A percentile compares a stretch with the other conserved stretches of the same genome.
These are phyloP conservation scores for Lamprotornis superbus DNA, from an alignment of 2,113 vertebrate species.

Conservation along the genomic window DNA sequence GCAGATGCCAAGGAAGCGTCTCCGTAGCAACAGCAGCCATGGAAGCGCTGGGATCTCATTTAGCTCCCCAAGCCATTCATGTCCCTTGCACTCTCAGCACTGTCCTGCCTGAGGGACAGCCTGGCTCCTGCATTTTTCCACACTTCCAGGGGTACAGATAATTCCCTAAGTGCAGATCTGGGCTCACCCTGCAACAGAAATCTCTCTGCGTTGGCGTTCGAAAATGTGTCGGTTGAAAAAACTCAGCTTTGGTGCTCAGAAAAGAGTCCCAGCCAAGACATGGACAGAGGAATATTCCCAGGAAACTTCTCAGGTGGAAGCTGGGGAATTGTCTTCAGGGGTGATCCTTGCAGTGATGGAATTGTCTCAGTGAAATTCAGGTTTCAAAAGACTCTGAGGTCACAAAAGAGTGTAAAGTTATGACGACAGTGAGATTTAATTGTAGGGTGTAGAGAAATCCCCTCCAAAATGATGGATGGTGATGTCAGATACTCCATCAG, in stretches of 20 bases:
- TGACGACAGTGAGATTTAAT: neutral
- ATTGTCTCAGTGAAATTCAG: neutral
- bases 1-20: slow-evolving; percentile 15
- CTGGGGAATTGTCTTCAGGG: neutral
- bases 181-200: neutral
- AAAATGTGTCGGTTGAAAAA: neutral
- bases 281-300: neutral
- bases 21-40: slow-evolving; percentile 50
- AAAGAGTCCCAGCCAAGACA: neutral
- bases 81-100: neutral
- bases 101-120: neutral
- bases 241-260: neutral
- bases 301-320: neutral
- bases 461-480: neutral
- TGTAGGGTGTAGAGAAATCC: neutral
- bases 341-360: neutral
- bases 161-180: neutral
- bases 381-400: neutral
- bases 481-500: neutral
- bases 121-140: neutral
- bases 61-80: neutral
- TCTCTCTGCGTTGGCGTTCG: rapidly evolving
- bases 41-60: neutral
- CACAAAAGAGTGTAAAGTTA: neutral
- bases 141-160: neutral